phyloP scores from a whole-genome alignment of 2,113 vertebrate species.

The Aegithalos caudatus region DNA sequence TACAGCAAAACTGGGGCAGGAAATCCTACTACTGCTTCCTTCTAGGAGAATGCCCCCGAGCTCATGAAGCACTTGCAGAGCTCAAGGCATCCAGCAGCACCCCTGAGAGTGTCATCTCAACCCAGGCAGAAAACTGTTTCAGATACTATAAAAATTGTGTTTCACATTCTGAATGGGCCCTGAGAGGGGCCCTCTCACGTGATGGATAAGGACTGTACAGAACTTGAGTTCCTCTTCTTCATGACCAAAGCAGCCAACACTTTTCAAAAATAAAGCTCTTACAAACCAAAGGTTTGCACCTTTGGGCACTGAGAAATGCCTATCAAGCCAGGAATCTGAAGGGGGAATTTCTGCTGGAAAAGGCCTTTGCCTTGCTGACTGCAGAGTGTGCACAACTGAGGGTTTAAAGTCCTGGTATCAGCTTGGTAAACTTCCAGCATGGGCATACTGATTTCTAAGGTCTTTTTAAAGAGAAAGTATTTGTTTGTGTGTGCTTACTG shows the following conservation, averaged over 20 bases:
- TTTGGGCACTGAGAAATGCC: not conserved
- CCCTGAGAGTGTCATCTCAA: not conserved
- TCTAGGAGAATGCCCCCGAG: not conserved
- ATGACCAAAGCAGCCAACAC: accelerated
- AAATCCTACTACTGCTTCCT: not conserved
- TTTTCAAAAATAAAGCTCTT: not conserved
- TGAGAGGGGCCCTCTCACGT: accelerated
- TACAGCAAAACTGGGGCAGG: not conserved
- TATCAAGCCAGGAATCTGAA: not conserved
- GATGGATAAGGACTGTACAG: not conserved
- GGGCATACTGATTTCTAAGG: not conserved
- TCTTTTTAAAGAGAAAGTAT: not conserved
- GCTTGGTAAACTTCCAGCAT: not conserved
- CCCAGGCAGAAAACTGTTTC: not conserved
- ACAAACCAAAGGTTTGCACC: not conserved
- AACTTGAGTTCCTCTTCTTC: not conserved
- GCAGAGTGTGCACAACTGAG: not conserved
- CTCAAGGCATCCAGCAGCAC: not conserved
- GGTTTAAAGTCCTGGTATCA: not conserved
- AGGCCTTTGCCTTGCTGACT: not conserved
- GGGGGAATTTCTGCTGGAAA: not conserved
- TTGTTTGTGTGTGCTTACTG: not conserved
- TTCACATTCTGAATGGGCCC: not conserved
- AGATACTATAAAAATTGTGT: not conserved
- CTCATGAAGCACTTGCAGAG: not conserved